phyloP scores from a whole-genome alignment of 2,888 invertebrate genomes.

The Cetonia aurata region DNA sequence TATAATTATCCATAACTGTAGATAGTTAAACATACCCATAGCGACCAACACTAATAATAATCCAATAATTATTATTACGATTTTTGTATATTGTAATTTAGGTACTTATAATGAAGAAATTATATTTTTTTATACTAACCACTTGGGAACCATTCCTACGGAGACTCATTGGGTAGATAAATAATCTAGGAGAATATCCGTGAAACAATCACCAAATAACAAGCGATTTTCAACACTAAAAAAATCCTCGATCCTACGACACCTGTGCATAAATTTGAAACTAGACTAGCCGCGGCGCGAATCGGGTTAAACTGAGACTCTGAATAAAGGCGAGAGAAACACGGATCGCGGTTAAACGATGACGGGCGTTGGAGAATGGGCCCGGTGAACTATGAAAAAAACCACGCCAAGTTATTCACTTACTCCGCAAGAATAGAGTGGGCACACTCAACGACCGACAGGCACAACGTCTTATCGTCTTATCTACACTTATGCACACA shows the following conservation, averaged over 20 bases:
- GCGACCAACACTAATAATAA: too few species aligned
- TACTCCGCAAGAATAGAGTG: conserved; percentile 31
- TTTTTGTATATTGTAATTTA: too few species aligned
- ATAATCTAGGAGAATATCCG: not conserved
- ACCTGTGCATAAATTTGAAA: conserved; percentile 18
- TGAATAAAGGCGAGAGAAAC: conserved; percentile 36
- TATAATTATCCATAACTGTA: too few species aligned
- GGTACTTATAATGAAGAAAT: too few species aligned
- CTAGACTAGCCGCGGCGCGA: conserved; percentile 26
- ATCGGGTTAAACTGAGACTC: conserved; percentile 32
- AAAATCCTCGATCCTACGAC: not conserved
- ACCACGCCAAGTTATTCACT: conserved; percentile 29
- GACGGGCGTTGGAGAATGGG: conserved; percentile 32
- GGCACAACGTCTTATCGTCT: conserved; percentile 29
- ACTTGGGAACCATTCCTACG: not conserved
- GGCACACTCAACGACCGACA: conserved; percentile 31
- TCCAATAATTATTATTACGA: too few species aligned
- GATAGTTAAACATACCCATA: too few species aligned
- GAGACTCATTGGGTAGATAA: not conserved
- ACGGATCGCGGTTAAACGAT: conserved; percentile 31
- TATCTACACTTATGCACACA: conserved; percentile 38
- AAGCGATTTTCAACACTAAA: not conserved
- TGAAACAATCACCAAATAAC: conserved; percentile 5
- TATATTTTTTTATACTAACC: conserved; percentile 12
- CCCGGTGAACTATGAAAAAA: conserved; percentile 37